These are phyloP conservation scores for Eudyptes chrysolophus DNA, from an alignment of 2,113 vertebrate species.

Conservation along the genomic window DNA sequence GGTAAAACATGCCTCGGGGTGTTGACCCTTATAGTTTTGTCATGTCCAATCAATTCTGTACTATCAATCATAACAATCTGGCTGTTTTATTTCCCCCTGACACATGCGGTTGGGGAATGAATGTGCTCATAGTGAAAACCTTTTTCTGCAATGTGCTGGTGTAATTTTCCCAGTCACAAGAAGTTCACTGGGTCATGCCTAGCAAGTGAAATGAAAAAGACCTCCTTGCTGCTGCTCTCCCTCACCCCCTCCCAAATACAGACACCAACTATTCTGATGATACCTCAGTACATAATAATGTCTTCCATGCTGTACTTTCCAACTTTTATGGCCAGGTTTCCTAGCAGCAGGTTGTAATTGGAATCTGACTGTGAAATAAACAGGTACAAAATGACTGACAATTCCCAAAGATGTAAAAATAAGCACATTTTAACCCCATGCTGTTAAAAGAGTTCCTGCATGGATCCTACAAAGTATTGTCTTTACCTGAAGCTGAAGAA, in stretches of 20 bases:
- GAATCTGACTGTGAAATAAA: conserved; percentile 39
- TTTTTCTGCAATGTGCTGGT: background rate
- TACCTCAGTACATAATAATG: background rate
- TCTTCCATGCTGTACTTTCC: background rate
- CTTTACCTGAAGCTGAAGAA: background rate
- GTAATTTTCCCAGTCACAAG: background rate
- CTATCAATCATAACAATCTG: background rate
- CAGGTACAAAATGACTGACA: conserved; percentile 11
- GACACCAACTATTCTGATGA: background rate
- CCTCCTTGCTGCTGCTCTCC: background rate
- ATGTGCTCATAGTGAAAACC: background rate
- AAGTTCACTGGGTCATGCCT: background rate
- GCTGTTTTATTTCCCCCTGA: background rate
- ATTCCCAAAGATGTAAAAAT: conserved; percentile 19
- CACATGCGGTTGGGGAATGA: background rate
- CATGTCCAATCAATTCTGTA: background rate
- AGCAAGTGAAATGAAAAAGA: background rate
- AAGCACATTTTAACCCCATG: background rate
- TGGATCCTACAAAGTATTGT: background rate
- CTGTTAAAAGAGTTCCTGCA: background rate
- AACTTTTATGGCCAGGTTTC: background rate
- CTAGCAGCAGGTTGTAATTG: conserved; percentile 29
- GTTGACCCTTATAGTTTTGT: background rate
- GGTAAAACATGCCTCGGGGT: background rate
- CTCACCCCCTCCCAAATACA: background rate